Evolutionary conservation across 2,888 invertebrate species (phyloP), one percentile per base, ranked within the genome.

Genomic region (Blera fallax): DNA sequence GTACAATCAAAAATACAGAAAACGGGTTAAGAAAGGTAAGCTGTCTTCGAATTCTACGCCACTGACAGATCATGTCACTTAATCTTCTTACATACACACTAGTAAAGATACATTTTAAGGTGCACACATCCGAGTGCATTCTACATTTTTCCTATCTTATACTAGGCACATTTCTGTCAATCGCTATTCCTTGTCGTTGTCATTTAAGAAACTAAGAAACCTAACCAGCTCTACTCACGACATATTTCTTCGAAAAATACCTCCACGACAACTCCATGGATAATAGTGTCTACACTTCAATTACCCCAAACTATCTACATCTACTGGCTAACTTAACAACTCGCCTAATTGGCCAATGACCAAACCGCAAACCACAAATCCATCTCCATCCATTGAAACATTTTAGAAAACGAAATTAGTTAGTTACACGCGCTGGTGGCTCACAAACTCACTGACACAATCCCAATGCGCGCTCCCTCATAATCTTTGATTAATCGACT

Each of bases 401-500:
- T 64, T 64, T 58, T 29, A 60, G 14, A 69, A 72, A 52, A 21
- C 14, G 10, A 76, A 81, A 70, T 81, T 56, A 70, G 67, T 69
- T 54, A 37, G 60, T 62, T 56, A 54, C 76, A 40, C 54, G 81
- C 52, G 65, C 45, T 65, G 73, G 14, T 67, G 73, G 18, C 16
- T 69, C 37, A 50, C 37, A 21, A 11, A 21, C 32, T 45, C 37
- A 37, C 50, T 50, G 27, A 11, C 16, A 56, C 43, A 45, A 29
- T 32, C 62, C 1, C 24, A 16, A 24, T 29, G 24, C 24, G 2
- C 6, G 8, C 45, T 21, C 43, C 43, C 32, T 34, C 32, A 16
- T 18, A 67, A 64, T 65, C 34, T 62, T 50, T 84, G 79, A 84
- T 84, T 74, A 67, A 84, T 84, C 65, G 73, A 74, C 48, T 74